These are phyloP conservation scores for Rhodophaea formosa DNA, from an alignment of 2,888 invertebrate species.

Conservation along the genomic window DNA sequence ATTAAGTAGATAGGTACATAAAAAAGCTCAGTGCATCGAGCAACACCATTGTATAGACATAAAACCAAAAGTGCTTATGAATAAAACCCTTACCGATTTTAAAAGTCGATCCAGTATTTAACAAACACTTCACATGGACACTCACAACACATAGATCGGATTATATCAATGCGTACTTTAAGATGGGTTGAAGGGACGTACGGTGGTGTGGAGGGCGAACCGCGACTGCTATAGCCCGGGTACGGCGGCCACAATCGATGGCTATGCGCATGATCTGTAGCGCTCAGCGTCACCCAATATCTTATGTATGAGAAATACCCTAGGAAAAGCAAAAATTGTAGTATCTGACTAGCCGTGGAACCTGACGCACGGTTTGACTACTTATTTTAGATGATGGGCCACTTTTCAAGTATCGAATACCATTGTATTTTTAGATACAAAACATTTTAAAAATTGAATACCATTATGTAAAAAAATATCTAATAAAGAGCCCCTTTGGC, in stretches of 20 bases:
- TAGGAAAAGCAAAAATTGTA: conserved; percentile 59
- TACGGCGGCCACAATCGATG: conserved; percentile 65
- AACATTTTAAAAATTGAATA: too few species aligned
- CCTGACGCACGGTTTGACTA: conserved; percentile 14
- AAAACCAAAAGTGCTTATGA: conserved; percentile 1
- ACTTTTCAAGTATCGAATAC: too few species aligned
- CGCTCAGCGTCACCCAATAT: conserved; percentile 66
- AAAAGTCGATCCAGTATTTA: conserved; percentile 17
- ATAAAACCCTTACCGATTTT: conserved; percentile 24
- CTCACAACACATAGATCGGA: conserved; percentile 40
- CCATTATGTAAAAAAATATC: too few species aligned
- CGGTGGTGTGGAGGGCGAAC: conserved; percentile 42
- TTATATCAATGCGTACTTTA: conserved; percentile 63
- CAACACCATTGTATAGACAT: background rate
- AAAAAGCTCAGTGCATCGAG: conserved; percentile 1
- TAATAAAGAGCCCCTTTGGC: too few species aligned
- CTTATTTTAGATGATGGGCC: too few species aligned
- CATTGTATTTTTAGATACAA: too few species aligned
- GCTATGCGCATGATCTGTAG: conserved; percentile 64
- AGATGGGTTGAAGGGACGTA: conserved; percentile 41
- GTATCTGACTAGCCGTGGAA: conserved; percentile 35
- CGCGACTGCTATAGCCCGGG: conserved; percentile 61
- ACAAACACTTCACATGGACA: conserved; percentile 33
- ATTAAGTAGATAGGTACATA: background rate
- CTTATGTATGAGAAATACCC: conserved; percentile 74